Conservation (phyloP, 2,113 vertebrate genomes). For the Etia nguti region DNA sequence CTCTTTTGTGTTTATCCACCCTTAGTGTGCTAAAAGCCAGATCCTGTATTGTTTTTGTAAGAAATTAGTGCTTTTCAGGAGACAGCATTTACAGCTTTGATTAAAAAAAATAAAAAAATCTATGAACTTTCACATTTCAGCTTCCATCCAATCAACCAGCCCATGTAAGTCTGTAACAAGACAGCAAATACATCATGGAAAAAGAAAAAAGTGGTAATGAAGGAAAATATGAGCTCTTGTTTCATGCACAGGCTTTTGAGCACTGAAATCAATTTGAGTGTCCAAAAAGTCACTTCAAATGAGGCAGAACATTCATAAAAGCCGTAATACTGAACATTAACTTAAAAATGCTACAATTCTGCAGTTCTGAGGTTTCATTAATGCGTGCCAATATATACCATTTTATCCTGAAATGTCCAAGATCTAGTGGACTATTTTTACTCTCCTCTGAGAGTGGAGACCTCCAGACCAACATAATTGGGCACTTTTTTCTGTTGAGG, state of each 20-base stretch:
- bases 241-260: slow-evolving; percentile 1
- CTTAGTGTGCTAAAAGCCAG: neutral
- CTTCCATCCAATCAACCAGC: neutral
- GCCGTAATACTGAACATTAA: slow-evolving; percentile 22
- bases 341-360: slow-evolving; percentile 18
- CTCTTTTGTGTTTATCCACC: neutral
- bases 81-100: neutral
- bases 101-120: neutral
- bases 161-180: neutral
- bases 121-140: neutral
- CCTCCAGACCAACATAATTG: slow-evolving; percentile 37
- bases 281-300: slow-evolving; percentile 48
- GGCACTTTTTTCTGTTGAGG: slow-evolving; percentile 11
- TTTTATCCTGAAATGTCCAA: slow-evolving; percentile 36
- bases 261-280: slow-evolving; percentile 4
- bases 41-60: neutral
- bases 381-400: slow-evolving; percentile 26
- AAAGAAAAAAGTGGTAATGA: neutral
- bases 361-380: slow-evolving; percentile 40
- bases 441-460: slow-evolving; percentile 19
- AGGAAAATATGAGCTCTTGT: slow-evolving; percentile 38
- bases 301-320: slow-evolving; percentile 59
- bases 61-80: neutral
- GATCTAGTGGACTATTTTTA: slow-evolving; percentile 48
- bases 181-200: slow-evolving; percentile 22